These are phyloP conservation scores for Colius striatus DNA, from an alignment of 2,113 vertebrate genomes.

Conservation along the genomic window DNA sequence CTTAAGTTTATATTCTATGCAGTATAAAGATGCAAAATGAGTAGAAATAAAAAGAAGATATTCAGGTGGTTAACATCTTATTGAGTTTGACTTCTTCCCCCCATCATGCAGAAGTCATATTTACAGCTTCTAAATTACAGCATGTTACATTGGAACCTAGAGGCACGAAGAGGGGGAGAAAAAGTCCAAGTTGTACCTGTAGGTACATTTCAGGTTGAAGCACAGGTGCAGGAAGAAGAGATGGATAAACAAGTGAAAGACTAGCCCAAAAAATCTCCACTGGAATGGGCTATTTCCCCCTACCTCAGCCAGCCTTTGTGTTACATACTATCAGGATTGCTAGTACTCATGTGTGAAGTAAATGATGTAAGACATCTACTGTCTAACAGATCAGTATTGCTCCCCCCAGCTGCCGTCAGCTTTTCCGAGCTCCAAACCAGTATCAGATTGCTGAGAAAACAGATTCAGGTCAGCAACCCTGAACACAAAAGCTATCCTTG, in stretches of 20 bases:
- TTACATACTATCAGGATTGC: background rate
- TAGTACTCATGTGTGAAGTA: background rate
- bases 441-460: conserved; percentile 60
- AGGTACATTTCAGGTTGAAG: background rate
- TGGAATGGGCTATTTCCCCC: background rate
- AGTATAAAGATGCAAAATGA: background rate
- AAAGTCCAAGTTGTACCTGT: background rate
- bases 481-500: conserved; percentile 69
- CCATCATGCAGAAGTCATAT: fast-evolving
- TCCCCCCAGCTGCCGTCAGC: conserved; percentile 58
- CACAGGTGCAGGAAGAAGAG: background rate
- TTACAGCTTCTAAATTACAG: background rate
- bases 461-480: conserved; percentile 77
- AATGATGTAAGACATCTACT: background rate
- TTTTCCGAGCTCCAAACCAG: conserved; percentile 55
- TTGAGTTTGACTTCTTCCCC: background rate
- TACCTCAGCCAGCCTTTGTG: background rate
- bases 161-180: fast-evolving
- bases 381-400: conserved; percentile 41
- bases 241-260: background rate
- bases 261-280: background rate
- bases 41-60: background rate
- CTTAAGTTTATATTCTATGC: background rate
- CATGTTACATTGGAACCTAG: background rate
- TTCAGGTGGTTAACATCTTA: background rate